Evolutionary conservation across 2,888 invertebrate species (phyloP).

Genomic region (Tricholauxania praeusta): DNA sequence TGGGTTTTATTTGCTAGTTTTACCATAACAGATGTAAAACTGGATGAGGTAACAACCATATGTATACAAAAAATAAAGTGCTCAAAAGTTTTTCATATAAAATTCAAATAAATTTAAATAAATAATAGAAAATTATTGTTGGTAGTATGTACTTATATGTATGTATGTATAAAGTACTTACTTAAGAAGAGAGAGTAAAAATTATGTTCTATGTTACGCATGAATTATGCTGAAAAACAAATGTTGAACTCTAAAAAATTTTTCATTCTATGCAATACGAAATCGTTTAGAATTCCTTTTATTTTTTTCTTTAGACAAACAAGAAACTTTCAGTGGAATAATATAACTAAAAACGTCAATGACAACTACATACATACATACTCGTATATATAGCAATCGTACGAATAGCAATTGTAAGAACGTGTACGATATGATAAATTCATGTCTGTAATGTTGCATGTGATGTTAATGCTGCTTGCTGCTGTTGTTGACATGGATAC

Average conservation of each 20-base stretch:
- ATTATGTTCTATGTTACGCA: constrained; percentile 57
- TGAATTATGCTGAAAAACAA: constrained; percentile 59
- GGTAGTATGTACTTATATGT: background rate
- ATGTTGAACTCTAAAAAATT: constrained; percentile 42
- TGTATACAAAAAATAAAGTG: too few relatives aligned
- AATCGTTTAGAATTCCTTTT: constrained; percentile 11
- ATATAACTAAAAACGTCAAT: constrained; percentile 38
- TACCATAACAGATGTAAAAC: too few relatives aligned
- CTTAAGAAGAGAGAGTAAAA: constrained; percentile 12
- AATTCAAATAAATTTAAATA: background rate
- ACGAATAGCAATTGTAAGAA: too few relatives aligned
- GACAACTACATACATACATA: too few relatives aligned
- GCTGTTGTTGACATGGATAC: background rate
- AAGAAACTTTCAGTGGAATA: constrained; percentile 55
- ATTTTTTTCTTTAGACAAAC: constrained; percentile 49
- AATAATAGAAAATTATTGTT: constrained; percentile 37
- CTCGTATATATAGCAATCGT: too few relatives aligned
- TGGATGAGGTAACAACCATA: too few relatives aligned
- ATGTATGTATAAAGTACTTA: too few relatives aligned
- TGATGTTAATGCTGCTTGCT: constrained; percentile 7
- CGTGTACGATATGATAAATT: too few relatives aligned
- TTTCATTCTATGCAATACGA: constrained; percentile 35
- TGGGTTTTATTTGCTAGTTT: too few relatives aligned
- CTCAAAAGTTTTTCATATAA: too few relatives aligned
- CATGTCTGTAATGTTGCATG: background rate